A percentile compares a stretch with the other conserved stretches of the same genome.
Conservation (phyloP, 2,888 invertebrate species). For the Pseudococcus jackbeardsleyi region DNA sequence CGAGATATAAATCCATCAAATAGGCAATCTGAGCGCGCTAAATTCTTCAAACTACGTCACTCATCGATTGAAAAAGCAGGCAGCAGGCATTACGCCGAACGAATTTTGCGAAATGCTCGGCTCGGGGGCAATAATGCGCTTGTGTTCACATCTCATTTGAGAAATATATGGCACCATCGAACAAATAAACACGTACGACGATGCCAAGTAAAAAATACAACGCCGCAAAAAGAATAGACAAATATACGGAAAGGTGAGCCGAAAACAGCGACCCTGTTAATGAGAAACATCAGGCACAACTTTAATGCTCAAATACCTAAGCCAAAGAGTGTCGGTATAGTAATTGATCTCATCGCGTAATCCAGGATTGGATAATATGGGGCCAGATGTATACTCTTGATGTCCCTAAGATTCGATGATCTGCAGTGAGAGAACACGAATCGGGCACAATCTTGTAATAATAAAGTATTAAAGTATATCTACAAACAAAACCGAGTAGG, state of each 20-base stretch:
- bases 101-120: background rate
- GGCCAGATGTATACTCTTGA: background rate
- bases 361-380: background rate
- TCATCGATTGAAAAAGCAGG: background rate
- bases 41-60: slow-evolving; percentile 8
- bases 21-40: background rate
- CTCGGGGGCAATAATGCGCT: background rate
- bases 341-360: background rate
- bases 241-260: background rate
- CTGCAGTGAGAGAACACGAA: background rate
- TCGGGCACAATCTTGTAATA: background rate
- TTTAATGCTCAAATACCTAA: too few species aligned
- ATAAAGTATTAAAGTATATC: background rate
- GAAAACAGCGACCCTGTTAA: background rate
- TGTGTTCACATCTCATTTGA: background rate
- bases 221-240: background rate
- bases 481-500: background rate
- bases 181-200: slow-evolving; percentile 5
- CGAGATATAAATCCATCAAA: slow-evolving; percentile 19
- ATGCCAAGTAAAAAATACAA: background rate
- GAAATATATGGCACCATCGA: slow-evolving; percentile 2
- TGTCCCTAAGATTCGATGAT: background rate
- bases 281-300: background rate
- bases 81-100: background rate
- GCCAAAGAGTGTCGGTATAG: background rate